Evolutionary conservation across 1,140 invertebrate genomes (phyloP).

Genomic region (Meloidogyne hapla): DNA sequence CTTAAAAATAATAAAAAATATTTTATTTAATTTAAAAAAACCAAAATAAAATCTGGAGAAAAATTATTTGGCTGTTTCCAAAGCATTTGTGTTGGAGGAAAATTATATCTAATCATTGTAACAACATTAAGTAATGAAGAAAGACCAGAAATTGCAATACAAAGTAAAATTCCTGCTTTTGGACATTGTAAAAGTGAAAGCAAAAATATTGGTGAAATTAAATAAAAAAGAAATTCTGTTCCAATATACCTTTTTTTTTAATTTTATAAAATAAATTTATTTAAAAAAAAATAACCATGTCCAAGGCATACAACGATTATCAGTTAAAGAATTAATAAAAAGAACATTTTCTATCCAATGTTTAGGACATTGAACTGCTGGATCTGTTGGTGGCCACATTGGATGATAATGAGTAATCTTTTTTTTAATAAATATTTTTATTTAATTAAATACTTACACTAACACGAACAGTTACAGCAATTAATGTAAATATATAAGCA

Average conservation of each 20-base stretch:
- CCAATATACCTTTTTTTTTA: slow-evolving; percentile 53
- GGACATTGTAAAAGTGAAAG: slow-evolving; percentile 52
- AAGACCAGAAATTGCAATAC: slow-evolving; percentile 34
- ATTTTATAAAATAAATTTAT: slow-evolving; percentile 9
- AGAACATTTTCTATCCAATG: slow-evolving; percentile 63
- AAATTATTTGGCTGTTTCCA: slow-evolving; percentile 63
- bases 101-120: slow-evolving; percentile 60
- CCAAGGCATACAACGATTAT: slow-evolving; percentile 64
- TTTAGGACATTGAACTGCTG: slow-evolving; percentile 62
- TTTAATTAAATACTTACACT: slow-evolving; percentile 47
- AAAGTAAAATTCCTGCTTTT: slow-evolving; percentile 48
- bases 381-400: slow-evolving; percentile 64
- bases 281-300: slow-evolving; percentile 48
- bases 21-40: neutral
- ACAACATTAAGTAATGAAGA: slow-evolving; percentile 49
- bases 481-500: slow-evolving; percentile 61
- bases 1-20: slow-evolving; percentile 12
- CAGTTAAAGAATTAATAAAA: slow-evolving; percentile 57
- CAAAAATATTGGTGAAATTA: slow-evolving; percentile 62
- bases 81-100: slow-evolving; percentile 61
- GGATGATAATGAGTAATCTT: slow-evolving; percentile 49
- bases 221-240: slow-evolving; percentile 63
- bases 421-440: neutral
- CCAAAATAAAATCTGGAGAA: slow-evolving; percentile 59
- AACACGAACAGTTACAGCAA: slow-evolving; percentile 58